Conservation (phyloP, 2,888 invertebrate genomes). For the Ecliptopera silaceata region DNA sequence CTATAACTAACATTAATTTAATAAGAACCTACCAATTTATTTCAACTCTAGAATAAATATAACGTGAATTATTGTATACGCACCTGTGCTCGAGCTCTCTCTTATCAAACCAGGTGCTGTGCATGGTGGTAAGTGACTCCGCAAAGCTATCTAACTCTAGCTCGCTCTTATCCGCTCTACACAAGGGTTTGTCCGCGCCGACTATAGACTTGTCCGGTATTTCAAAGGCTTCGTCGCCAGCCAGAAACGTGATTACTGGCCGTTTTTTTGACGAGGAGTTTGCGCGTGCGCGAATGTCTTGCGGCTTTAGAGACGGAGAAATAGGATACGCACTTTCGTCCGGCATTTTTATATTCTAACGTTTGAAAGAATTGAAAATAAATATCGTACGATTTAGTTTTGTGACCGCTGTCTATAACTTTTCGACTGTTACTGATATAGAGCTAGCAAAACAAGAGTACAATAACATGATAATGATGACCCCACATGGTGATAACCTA, state of each 20-base stretch:
- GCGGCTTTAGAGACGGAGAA: constrained; percentile 71
- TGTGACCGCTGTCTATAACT: constrained; percentile 38
- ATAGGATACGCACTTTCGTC: constrained; percentile 83
- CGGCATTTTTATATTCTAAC: constrained; percentile 70
- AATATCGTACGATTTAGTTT: background rate
- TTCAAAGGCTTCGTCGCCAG: constrained; percentile 69
- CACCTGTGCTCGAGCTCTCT: constrained; percentile 84
- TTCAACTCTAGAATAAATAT: background rate
- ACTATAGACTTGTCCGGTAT: constrained; percentile 74
- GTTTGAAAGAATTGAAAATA: background rate
- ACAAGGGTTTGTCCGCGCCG: constrained; percentile 67
- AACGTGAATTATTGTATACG: constrained; percentile 37
- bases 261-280: constrained; percentile 77
- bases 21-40: no score
- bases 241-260: constrained; percentile 64
- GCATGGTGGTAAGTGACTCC: constrained; percentile 74
- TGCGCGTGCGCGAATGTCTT: constrained; percentile 83
- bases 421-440: constrained; percentile 47
- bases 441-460: constrained; percentile 50
- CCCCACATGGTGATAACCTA: constrained; percentile 66
- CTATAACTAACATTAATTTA: no score
- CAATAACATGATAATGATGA: constrained; percentile 54
- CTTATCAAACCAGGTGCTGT: constrained; percentile 81
- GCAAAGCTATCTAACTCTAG: constrained; percentile 81
- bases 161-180: constrained; percentile 70